These are phyloP conservation scores for Galerucella calmariensis DNA, from an alignment of 2,888 invertebrate genomes.

Conservation along the genomic window DNA sequence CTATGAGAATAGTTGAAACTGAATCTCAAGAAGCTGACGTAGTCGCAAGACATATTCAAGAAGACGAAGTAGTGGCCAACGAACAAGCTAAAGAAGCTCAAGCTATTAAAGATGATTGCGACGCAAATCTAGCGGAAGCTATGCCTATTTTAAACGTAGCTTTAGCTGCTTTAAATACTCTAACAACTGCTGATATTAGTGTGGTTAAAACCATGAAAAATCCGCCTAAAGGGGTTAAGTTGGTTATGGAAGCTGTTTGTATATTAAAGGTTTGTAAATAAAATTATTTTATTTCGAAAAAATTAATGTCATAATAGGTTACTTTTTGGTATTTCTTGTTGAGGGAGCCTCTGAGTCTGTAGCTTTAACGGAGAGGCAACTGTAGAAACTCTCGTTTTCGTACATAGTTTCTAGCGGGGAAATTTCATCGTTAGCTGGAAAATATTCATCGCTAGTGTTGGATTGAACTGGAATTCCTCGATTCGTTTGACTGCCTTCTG, in stretches of 20 bases:
- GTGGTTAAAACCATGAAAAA: constrained; percentile 97
- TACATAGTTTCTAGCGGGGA: background rate
- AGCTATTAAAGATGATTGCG: constrained; percentile 93
- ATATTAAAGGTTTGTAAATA: constrained; percentile 78
- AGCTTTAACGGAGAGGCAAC: background rate
- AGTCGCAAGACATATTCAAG: constrained; percentile 78
- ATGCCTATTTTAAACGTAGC: constrained; percentile 91
- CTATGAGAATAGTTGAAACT: constrained; percentile 86
- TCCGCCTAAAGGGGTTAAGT: constrained; percentile 89
- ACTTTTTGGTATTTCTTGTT: background rate
- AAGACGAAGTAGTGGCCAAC: constrained; percentile 81
- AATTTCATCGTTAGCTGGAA: background rate
- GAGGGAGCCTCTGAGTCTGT: background rate
- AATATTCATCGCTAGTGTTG: background rate
- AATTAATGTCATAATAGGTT: background rate
- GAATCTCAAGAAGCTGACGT: constrained; percentile 89
- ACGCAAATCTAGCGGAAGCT: constrained; percentile 89
- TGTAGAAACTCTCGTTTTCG: background rate
- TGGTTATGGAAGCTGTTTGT: constrained; percentile 96
- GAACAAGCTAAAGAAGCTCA: constrained; percentile 82
- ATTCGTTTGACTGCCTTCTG: background rate
- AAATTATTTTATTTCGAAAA: constrained; percentile 3
- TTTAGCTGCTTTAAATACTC: constrained; percentile 86
- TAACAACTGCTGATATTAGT: constrained; percentile 90
- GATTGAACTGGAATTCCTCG: background rate